Percentiles rank a stretch among this genome's conserved stretches.
Conservation (phyloP, 2,888 invertebrate species). For the Rhabditophanes sp. region DNA sequence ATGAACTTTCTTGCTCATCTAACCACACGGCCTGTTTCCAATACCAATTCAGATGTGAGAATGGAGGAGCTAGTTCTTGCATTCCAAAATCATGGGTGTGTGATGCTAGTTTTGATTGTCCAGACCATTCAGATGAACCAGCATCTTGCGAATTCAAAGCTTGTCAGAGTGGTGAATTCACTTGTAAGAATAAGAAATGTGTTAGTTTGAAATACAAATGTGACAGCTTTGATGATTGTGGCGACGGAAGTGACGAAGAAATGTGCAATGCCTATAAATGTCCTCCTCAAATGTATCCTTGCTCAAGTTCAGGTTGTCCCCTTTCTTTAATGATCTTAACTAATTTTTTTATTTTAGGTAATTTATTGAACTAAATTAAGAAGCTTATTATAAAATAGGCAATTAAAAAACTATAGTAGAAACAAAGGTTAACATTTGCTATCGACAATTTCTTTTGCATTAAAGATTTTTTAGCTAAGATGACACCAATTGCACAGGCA, state of each 20-base stretch:
- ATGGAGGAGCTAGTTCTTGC: constrained; percentile 50
- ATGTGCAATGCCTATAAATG: constrained; percentile 42
- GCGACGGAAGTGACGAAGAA: constrained; percentile 67
- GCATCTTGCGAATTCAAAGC: constrained; percentile 34
- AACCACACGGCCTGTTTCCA: constrained; percentile 43
- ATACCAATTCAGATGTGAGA: constrained; percentile 66
- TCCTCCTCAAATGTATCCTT: constrained; percentile 38
- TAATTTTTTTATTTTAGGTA: too few species aligned
- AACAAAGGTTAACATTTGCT: too few species aligned
- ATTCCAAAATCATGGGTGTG: constrained; percentile 68
- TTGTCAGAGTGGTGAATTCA: constrained; percentile 41
- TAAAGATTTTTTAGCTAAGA: too few species aligned
- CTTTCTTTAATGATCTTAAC: too few species aligned
- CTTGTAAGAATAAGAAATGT: constrained; percentile 44
- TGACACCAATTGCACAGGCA: too few species aligned
- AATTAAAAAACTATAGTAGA: too few species aligned
- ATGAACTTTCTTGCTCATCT: constrained; percentile 66
- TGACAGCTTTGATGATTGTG: constrained; percentile 73
- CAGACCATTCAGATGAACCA: constrained; percentile 56
- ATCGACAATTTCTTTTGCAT: too few species aligned
- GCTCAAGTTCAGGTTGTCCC: constrained; percentile 28
- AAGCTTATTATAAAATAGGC: too few species aligned
- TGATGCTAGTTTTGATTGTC: constrained; percentile 59
- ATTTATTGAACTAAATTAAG: too few species aligned
- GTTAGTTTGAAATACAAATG: constrained; percentile 47